Conservation (phyloP, 2,113 vertebrate species). For the Dipodomys spectabilis region DNA sequence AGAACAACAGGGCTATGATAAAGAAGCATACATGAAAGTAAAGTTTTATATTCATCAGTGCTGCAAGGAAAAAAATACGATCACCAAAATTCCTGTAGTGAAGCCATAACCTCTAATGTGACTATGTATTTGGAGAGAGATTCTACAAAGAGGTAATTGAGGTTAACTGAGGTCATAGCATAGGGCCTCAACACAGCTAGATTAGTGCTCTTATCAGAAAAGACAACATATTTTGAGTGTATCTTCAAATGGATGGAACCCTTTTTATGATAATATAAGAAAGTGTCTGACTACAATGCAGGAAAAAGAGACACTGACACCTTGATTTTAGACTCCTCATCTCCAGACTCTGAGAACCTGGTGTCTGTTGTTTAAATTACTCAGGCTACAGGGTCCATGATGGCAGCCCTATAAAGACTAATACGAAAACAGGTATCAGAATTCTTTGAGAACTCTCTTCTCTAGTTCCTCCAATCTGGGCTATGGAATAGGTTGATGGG, state of each 20-base stretch:
- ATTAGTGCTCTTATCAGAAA: not conserved
- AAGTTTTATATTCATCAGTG: not conserved
- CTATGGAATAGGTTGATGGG: not conserved
- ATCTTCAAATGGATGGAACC: not conserved
- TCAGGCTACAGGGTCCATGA: not conserved
- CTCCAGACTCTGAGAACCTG: not conserved
- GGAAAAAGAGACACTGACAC: not conserved
- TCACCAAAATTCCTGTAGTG: not conserved
- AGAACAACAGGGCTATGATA: not conserved
- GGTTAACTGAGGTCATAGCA: not conserved
- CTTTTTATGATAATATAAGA: not conserved
- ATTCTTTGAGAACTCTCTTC: not conserved
- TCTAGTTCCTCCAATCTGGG: not conserved
- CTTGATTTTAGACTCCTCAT: not conserved
- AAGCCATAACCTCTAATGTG: not conserved
- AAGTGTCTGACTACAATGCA: too few species aligned
- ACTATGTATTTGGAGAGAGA: not conserved
- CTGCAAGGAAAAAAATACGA: not conserved
- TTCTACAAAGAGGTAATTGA: not conserved
- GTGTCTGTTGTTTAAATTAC: not conserved
- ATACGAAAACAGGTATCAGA: not conserved
- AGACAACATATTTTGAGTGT: too few species aligned
- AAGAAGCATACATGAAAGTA: not conserved
- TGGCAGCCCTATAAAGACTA: not conserved
- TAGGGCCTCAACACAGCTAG: not conserved